Conservation (phyloP, 2,888 invertebrate genomes). For the Volucella bombylans region DNA sequence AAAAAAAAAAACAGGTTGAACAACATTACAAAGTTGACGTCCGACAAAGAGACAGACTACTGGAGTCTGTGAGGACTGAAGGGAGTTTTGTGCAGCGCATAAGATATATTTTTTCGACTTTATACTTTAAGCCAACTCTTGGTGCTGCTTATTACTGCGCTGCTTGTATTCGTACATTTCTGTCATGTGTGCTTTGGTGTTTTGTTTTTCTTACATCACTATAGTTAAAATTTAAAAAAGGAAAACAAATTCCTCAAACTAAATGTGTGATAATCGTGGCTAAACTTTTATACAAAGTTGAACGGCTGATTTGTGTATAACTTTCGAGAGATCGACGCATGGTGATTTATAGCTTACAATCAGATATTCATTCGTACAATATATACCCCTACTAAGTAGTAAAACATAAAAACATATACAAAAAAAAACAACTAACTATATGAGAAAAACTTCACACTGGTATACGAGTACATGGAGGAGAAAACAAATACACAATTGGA, state of each 20-base stretch:
- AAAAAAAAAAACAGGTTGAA: constrained; percentile 67
- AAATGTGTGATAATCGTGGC: not conserved
- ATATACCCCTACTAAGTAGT: not conserved
- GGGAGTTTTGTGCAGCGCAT: constrained; percentile 43
- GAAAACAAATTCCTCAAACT: not conserved
- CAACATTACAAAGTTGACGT: constrained; percentile 67
- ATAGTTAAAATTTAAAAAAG: constrained; percentile 9
- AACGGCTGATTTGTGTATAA: not conserved
- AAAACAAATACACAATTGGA: constrained; percentile 45
- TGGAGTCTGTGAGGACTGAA: not conserved
- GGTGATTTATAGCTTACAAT: not conserved
- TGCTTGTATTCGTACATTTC: constrained; percentile 7
- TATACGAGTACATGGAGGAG: constrained; percentile 12
- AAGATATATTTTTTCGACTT: constrained; percentile 22
- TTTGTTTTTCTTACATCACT: constrained; percentile 47
- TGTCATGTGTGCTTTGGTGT: not conserved
- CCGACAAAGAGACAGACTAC: constrained; percentile 38
- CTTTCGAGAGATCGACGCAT: not conserved
- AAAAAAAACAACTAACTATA: not conserved
- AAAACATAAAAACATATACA: constrained; percentile 38
- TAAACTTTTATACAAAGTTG: constrained; percentile 4
- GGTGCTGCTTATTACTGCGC: not conserved
- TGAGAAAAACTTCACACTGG: not conserved
- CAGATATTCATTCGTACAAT: not conserved
- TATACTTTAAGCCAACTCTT: too few relatives aligned